These are phyloP conservation scores for Rhinophrynus dorsalis DNA, from an alignment of 2,797 vertebrate species.

Conservation along the genomic window DNA sequence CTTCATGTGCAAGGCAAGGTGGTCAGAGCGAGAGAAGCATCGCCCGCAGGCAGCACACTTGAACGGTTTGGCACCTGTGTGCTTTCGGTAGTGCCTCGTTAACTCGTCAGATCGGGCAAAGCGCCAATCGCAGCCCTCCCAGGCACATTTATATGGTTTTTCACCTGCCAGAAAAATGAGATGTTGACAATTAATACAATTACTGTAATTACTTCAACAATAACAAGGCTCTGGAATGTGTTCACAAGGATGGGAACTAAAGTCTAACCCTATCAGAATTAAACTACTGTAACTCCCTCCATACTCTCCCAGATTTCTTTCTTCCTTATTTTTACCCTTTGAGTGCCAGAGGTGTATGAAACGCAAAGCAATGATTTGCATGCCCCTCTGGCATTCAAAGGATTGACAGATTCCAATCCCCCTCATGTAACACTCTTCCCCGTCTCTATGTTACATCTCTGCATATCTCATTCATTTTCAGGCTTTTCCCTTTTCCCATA, in stretches of 20 bases:
- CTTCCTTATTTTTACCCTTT: too few relatives aligned
- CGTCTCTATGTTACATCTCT: too few relatives aligned
- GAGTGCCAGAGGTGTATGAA: too few relatives aligned
- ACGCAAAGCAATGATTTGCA: too few relatives aligned
- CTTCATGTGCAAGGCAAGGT: conserved; percentile 92
- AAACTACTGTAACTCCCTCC: background rate
- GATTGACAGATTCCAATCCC: too few relatives aligned
- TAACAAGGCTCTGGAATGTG: conserved; percentile 2
- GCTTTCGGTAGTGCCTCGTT: conserved; percentile 89
- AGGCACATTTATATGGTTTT: conserved; percentile 89
- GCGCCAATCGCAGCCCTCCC: conserved; percentile 90
- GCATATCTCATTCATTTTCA: too few relatives aligned
- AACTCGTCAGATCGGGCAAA: conserved; percentile 93
- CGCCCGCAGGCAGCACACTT: conserved; percentile 87
- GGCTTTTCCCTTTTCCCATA: too few relatives aligned
- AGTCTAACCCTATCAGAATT: background rate
- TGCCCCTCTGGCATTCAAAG: too few relatives aligned
- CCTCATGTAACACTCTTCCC: too few relatives aligned
- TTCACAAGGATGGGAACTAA: background rate
- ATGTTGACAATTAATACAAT: conserved; percentile 36
- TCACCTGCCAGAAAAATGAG: conserved; percentile 70
- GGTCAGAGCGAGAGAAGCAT: conserved; percentile 92
- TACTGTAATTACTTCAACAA: conserved; percentile 24
- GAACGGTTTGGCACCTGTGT: conserved; percentile 92
- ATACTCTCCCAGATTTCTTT: background rate